phyloP scores from a whole-genome alignment of 2,888 invertebrate species.

The Chesias legatella region DNA sequence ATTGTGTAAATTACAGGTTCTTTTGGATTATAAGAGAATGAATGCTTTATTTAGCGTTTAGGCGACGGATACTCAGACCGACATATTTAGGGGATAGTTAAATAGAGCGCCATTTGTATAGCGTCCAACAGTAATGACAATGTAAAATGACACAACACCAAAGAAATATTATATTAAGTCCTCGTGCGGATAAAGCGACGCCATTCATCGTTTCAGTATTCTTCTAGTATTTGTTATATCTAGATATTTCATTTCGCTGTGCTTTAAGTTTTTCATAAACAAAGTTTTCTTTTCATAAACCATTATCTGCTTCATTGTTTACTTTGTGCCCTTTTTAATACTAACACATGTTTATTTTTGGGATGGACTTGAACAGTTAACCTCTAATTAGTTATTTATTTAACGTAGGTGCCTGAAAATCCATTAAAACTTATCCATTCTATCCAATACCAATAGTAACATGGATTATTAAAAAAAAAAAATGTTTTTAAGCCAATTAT shows the following conservation, averaged over 20 bases:
- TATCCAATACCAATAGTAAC: too few species aligned
- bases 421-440: too few species aligned
- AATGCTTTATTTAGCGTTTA: slow-evolving; percentile 30
- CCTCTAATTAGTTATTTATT: too few species aligned
- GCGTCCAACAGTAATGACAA: slow-evolving; percentile 70
- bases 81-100: slow-evolving; percentile 35
- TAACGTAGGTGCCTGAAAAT: too few species aligned
- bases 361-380: slow-evolving; percentile 1
- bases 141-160: slow-evolving; percentile 72
- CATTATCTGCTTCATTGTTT: slow-evolving; percentile 16
- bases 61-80: slow-evolving; percentile 41
- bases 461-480: too few species aligned
- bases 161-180: slow-evolving; percentile 72
- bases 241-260: slow-evolving; percentile 29
- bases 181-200: slow-evolving; percentile 59
- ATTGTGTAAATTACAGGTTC: slow-evolving; percentile 34
- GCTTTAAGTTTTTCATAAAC: slow-evolving; percentile 12
- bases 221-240: slow-evolving; percentile 57
- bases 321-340: neutral
- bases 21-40: slow-evolving; percentile 25
- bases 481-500: too few species aligned
- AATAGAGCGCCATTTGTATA: slow-evolving; percentile 61
- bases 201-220: slow-evolving; percentile 73
- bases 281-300: slow-evolving; percentile 8
- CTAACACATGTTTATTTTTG: neutral